Conservation (phyloP, 2,888 invertebrate species). For the Lapara coniferarum region DNA sequence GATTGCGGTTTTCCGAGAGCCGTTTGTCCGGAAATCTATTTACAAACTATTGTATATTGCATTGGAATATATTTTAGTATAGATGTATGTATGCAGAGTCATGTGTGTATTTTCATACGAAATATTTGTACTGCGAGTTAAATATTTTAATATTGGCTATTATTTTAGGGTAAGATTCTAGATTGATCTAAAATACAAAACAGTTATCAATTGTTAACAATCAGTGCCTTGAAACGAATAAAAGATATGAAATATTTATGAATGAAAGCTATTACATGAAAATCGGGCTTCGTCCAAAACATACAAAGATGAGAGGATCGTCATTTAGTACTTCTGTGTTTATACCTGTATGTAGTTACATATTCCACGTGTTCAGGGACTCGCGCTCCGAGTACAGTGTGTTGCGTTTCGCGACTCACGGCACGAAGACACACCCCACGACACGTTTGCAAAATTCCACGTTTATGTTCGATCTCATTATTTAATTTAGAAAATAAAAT, state of each 20-base stretch:
- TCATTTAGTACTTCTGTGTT: slow-evolving; percentile 48
- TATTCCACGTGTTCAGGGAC: slow-evolving; percentile 32
- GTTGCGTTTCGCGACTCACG: background rate
- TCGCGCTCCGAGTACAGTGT: background rate
- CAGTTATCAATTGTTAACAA: slow-evolving; percentile 76
- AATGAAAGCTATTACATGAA: slow-evolving; percentile 58
- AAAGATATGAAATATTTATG: slow-evolving; percentile 68
- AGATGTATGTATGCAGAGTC: slow-evolving; percentile 79
- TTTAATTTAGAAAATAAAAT: slow-evolving; percentile 82
- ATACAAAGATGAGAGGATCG: slow-evolving; percentile 33
- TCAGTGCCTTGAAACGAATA: slow-evolving; percentile 78
- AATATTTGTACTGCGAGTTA: slow-evolving; percentile 75
- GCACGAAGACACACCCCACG: slow-evolving; percentile 41
- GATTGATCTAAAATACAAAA: slow-evolving; percentile 69
- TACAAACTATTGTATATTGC: slow-evolving; percentile 77
- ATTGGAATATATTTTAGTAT: slow-evolving; percentile 78
- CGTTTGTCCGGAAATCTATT: slow-evolving; percentile 69
- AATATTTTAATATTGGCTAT: slow-evolving; percentile 82
- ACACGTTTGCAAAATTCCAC: slow-evolving; percentile 71
- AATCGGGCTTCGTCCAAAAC: slow-evolving; percentile 60
- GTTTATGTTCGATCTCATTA: slow-evolving; percentile 82
- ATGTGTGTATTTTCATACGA: slow-evolving; percentile 81
- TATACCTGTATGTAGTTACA: slow-evolving; percentile 40
- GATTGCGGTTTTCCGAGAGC: slow-evolving; percentile 65
- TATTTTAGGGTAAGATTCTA: slow-evolving; percentile 73